Base-by-base conservation (phyloP, 2,888 invertebrate species). In the Sarcophaga variegata region DNA sequence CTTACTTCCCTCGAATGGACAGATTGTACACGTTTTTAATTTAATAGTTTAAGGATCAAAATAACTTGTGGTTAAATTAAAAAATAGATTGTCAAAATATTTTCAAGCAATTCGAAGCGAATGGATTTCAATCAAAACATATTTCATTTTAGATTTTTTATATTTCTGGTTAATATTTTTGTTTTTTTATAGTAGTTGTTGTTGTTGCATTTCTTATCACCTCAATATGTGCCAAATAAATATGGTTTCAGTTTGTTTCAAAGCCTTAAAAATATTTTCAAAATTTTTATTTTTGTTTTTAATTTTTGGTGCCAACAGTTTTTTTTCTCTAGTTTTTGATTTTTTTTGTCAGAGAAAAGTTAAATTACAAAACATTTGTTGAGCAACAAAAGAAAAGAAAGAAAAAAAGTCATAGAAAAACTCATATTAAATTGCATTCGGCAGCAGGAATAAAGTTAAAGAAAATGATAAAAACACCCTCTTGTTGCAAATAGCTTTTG, bases 221-320 rank as follows among this genome's bases (percentile, higher is more conserved):
- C 71, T 82, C 71, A 76, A 76, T 69, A 79, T 75, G 74, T 87
- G 87, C 87, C 87, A 87, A 87, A 84, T 87, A 79, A 87, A 87
- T 84, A 84, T 79, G 79, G 84, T 87, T 75, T 82, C 71, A 60
- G 63, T 83, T 69, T 45, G 80, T 49, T 69, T 67, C 11, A 47
- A 49, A 14, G 81, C 75, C 62, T 77, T 47, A 69, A 22, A 63
- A 77, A 81, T 70, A 71, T 81, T 81, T 54, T 76, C 77, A 54
- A 54, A 77, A 37, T 37, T 37, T 37, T 37, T 2, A 10, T 37
- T 37, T 72, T 70, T 80, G 80, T 74, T 81, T 70, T 74, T 64
- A 78, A 75, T 77, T 76, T 71, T 80, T 69, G 69, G 25, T 84
- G 84, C 84, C 84, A 87, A 84, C 27, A 79, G 70, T 66, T 77